A percentile compares a stretch with the other conserved stretches of the same genome.
Evolutionary conservation across 1,140 invertebrate species (phyloP).

Genomic region (Drosophila paulistorum): DNA sequence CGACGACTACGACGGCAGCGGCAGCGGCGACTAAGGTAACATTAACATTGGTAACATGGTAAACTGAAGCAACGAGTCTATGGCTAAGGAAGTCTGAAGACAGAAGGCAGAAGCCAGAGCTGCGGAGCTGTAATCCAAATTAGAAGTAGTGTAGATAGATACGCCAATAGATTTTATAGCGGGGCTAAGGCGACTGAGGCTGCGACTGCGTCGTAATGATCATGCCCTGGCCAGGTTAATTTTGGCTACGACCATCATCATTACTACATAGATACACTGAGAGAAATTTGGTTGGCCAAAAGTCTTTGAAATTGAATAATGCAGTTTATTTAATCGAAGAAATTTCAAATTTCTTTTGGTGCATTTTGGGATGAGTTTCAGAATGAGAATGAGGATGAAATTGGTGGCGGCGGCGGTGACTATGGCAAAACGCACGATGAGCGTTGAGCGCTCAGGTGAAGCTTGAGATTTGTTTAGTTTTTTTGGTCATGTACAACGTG

Average conservation of each 20-base stretch:
- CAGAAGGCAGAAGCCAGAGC: slow-evolving; percentile 2
- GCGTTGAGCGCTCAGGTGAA: slow-evolving; percentile 10
- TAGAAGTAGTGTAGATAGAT: slow-evolving; percentile 82
- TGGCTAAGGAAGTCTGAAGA: too few relatives aligned
- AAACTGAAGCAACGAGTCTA: slow-evolving; percentile 27
- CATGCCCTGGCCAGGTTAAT: slow-evolving; percentile 75
- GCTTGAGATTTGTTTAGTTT: not conserved
- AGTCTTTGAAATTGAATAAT: too few relatives aligned
- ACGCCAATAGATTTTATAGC: slow-evolving; percentile 81
- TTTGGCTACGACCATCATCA: slow-evolving; percentile 70
- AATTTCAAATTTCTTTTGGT: not conserved
- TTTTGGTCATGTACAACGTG: slow-evolving; percentile 59
- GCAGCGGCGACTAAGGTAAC: slow-evolving; percentile 43
- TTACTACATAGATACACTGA: slow-evolving; percentile 50
- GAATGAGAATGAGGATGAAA: not conserved
- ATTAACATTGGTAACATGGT: slow-evolving; percentile 30
- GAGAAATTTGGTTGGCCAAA: not conserved
- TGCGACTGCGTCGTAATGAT: slow-evolving; percentile 70
- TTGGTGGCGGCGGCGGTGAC: not conserved
- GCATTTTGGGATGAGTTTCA: not conserved
- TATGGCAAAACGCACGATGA: slow-evolving; percentile 28
- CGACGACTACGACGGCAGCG: not conserved
- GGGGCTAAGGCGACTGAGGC: slow-evolving; percentile 1
- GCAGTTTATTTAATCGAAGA: too few relatives aligned
- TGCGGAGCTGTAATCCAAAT: slow-evolving; percentile 56